Evolutionary conservation across 2,888 invertebrate species (phyloP), one percentile per base, ranked within the genome.

Genomic region (Parasteatoda lunata): DNA sequence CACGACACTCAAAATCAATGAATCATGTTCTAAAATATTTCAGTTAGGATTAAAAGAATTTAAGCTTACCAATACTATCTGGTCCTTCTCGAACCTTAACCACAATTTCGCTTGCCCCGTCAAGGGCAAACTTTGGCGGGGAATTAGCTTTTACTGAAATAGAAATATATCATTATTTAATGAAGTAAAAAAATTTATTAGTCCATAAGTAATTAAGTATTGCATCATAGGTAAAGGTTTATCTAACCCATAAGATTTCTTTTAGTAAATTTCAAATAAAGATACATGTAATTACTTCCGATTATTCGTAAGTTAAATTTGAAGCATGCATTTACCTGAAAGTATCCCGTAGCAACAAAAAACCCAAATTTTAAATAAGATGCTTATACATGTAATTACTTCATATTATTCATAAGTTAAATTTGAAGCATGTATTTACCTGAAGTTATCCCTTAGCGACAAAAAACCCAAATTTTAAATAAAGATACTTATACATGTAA

Each of bases 31-130:
- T 30, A 30, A 30, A 30, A 30, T 30, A 30, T 30, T 30, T 30
- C 2, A 30, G 30, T 30, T 30, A 30, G 30, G 30, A 2, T 30
- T 30, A 30, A 30, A 30, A 30, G 30, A 30, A 30, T 2, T 30
- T 30, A 45, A 65, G 52, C 77, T 82, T 80, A 89, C 89, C 89
- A 73, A 89, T 76, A 51, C 89, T 89, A 15, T 96, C 96, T 79
- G 94, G 93, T 77, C 96, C 97, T 93, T 97, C 97, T 92, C 96
- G 96, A 91, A 97, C 93, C 91, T 96, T 94, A 90, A 97, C 94
- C 89, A 97, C 97, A 90, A 97, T 97, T 93, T 97, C 97, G 52
- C 87, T 75, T 70, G 87, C 82, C 73, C 88, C 88, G 76, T 85
- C 84, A 48, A 87, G 83, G 80, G 86, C 80, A 78, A 89, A 89